Conservation (phyloP, 2,888 invertebrate genomes). For the Ophion slaviceki region DNA sequence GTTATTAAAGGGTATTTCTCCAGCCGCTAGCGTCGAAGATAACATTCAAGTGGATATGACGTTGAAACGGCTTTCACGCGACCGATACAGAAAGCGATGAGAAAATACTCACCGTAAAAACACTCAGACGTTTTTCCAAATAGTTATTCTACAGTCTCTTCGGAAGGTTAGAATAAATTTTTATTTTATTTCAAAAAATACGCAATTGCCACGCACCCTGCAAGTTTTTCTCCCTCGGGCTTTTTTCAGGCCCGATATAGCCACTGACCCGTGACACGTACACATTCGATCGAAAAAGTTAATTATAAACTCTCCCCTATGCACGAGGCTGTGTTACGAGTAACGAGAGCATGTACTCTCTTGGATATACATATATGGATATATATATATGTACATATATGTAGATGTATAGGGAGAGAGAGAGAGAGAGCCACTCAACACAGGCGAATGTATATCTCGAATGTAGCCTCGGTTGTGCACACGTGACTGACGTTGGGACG, state of each 20-base stretch:
- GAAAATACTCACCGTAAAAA: background rate
- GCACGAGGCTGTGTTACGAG: conserved; percentile 34
- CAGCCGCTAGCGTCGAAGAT: background rate
- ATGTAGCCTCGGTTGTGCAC: conserved; percentile 31
- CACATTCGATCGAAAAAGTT: conserved; percentile 51
- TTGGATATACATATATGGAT: background rate
- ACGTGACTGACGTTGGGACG: conserved; percentile 45
- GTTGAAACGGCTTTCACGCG: background rate
- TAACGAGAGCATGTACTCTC: conserved; percentile 42
- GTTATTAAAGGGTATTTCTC: background rate
- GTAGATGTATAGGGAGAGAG: background rate
- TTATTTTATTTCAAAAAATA: conserved; percentile 18
- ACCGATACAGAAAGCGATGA: background rate
- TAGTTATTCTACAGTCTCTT: background rate
- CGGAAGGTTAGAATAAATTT: background rate
- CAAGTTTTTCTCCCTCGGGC: conserved; percentile 14
- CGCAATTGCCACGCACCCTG: background rate
- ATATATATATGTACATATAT: background rate
- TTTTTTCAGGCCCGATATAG: conserved; percentile 23
- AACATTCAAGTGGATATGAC: background rate
- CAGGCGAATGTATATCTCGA: conserved; percentile 39
- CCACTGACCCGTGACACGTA: conserved; percentile 37
- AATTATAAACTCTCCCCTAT: conserved; percentile 54
- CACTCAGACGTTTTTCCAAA: background rate
- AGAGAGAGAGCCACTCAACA: conserved; percentile 13